Conservation (phyloP, 2,888 invertebrate genomes). For the Lapara coniferarum region DNA sequence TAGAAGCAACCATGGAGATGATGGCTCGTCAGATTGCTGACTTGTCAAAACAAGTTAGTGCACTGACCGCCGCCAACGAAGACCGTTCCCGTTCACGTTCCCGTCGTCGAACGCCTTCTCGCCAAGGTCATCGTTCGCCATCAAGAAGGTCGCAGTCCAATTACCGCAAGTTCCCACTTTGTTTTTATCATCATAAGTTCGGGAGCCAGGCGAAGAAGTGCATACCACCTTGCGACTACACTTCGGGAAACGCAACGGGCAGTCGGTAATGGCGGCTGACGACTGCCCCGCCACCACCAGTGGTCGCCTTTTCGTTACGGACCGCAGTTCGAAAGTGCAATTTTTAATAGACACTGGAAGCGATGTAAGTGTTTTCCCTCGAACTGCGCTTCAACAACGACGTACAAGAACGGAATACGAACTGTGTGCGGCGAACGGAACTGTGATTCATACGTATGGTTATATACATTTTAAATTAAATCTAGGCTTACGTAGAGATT, state of each 20-base stretch:
- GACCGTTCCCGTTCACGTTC: neutral
- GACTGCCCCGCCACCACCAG: constrained; percentile 15
- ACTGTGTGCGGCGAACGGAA: constrained; percentile 25
- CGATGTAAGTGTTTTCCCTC: constrained; percentile 28
- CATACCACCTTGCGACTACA: constrained; percentile 26
- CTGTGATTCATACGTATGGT: constrained; percentile 24
- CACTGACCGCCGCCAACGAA: neutral
- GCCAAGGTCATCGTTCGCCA: neutral
- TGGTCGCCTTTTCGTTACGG: constrained; percentile 29
- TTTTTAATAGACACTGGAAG: constrained; percentile 17
- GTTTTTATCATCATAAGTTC: constrained; percentile 29
- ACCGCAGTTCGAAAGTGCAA: constrained; percentile 12
- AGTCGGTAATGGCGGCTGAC: constrained; percentile 29
- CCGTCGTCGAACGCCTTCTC: neutral
- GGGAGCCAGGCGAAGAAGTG: constrained; percentile 25
- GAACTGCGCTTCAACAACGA: constrained; percentile 9
- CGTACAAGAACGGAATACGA: constrained; percentile 2
- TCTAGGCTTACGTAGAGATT: constrained; percentile 26
- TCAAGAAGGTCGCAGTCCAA: neutral
- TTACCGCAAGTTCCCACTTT: neutral
- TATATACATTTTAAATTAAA: constrained; percentile 23
- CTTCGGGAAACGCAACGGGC: constrained; percentile 27
- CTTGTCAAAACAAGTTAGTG: neutral
- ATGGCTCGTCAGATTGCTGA: neutral
- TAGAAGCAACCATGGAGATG: constrained; percentile 2